Base-by-base conservation (phyloP, 1,140 invertebrate species). In the Pseudomyrmex gracilis region DNA sequence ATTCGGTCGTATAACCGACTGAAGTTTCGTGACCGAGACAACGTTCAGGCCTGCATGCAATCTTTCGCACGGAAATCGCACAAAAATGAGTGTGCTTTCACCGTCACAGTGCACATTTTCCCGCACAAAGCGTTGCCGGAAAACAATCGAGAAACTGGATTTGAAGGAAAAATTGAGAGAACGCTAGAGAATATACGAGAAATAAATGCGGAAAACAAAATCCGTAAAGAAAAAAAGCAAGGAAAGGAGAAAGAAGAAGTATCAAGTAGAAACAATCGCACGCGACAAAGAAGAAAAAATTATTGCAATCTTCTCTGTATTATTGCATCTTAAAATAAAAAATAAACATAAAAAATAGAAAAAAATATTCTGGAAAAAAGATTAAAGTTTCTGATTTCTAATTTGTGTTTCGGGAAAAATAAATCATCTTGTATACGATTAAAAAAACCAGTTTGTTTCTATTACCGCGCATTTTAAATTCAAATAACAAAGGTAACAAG, bases 21-120 rank as follows among this genome's bases (percentile, higher is more conserved):
- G 61, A 71, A 12, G 10, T 2, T 2, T 12, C 57, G 58, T 71
- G 12, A 60, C 45, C 53, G 22, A 60, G 20, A 70, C 76, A 34
- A 47, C 45, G 57, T 20, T 12, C 9, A 55, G 67, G 45, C 20
- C 13, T n/a, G 76, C 53, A 71, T n/a, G 13, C 53, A 47, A 71
- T 80, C 7, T 47, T 43, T 71, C n/a, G 66, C 76, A 60, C 55
- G 53, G 53, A 80, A 71, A 58, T 12, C 13, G 53, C 76, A 80
- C 66, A 12, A 49, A 45, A 49, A 58, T 58, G 58, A 67, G 20
- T 20, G 20, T 20, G 22, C 22, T 71, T 71, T 58, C 53, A 20
- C 20, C 53, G 8, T 60, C 51, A 49, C 66, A 58, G 47, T 20
- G 43, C 76, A 71, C 76, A 47, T 71, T 71, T 13, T 77, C 17